phyloP scores from a whole-genome alignment of 1,140 invertebrate genomes.

The Euborellia annulipes region DNA sequence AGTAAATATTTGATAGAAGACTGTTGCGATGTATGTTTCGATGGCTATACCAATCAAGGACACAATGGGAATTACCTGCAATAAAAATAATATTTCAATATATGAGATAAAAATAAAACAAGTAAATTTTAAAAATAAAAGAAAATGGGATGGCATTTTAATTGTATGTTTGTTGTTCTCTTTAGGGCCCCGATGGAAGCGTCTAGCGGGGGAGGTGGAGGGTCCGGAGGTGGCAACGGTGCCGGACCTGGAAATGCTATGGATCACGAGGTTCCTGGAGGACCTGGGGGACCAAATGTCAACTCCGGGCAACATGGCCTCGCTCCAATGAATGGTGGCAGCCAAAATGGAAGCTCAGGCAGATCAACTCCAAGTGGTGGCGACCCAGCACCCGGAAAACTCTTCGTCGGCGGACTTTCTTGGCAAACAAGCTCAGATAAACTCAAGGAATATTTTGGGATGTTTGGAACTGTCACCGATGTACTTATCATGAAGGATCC shows the following conservation, averaged over 20 bases:
- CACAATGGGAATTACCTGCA: slow-evolving; percentile 26
- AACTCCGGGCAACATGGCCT: slow-evolving; percentile 51
- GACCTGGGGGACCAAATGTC: too few species aligned
- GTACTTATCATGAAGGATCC: slow-evolving; percentile 90
- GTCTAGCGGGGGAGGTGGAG: slow-evolving; percentile 13
- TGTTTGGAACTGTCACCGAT: slow-evolving; percentile 82
- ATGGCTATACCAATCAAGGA: slow-evolving; percentile 12
- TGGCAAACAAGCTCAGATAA: slow-evolving; percentile 87
- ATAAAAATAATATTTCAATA: slow-evolving; percentile 6
- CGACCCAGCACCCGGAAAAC: slow-evolving; percentile 70
- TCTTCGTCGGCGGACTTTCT: slow-evolving; percentile 78
- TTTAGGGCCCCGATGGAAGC: slow-evolving; percentile 21
- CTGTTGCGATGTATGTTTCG: slow-evolving; percentile 11
- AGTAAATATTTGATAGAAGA: slow-evolving; percentile 20
- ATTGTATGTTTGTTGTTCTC: slow-evolving; percentile 4
- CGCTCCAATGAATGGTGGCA: slow-evolving; percentile 36
- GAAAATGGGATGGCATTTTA: slow-evolving; percentile 19
- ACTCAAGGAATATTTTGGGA: slow-evolving; percentile 74
- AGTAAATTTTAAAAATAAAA: slow-evolving; percentile 22
- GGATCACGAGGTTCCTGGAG: slow-evolving; percentile 13
- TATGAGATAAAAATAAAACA: slow-evolving; percentile 14
- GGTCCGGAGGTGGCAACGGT: slow-evolving; percentile 18
- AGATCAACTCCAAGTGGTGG: slow-evolving; percentile 25
- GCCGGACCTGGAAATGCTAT: slow-evolving; percentile 13
- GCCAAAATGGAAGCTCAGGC: slow-evolving; percentile 21